Percentiles rank a stretch among this genome's conserved stretches.
Conservation (phyloP, 1,140 invertebrate genomes). For the Atopsyche davidsoni region DNA sequence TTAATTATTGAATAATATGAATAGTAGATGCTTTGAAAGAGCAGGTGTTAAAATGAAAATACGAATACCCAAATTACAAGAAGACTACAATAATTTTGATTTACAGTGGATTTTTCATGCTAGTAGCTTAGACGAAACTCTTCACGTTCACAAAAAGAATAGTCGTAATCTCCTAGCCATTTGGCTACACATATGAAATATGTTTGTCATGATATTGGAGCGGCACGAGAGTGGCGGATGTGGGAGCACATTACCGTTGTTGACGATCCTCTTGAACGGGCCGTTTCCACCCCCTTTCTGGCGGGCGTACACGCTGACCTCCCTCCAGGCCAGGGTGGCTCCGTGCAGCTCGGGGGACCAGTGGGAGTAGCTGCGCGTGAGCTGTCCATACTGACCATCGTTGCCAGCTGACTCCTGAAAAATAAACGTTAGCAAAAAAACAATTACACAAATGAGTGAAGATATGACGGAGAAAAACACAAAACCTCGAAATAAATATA, state of each 20-base stretch:
- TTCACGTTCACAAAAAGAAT: too few species aligned
- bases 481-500: neutral
- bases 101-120: too few species aligned
- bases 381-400: neutral
- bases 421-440: neutral
- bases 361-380: conserved; percentile 26
- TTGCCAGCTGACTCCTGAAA: neutral
- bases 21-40: too few species aligned
- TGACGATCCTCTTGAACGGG: conserved; percentile 61
- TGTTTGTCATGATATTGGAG: too few species aligned
- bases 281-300: conserved; percentile 43
- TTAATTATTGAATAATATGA: too few species aligned
- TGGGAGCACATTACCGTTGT: conserved; percentile 58
- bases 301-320: conserved; percentile 61
- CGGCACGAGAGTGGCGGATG: too few species aligned
- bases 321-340: conserved; percentile 67
- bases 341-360: conserved; percentile 52
- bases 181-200: too few species aligned
- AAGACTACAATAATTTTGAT: too few species aligned
- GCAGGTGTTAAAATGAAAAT: too few species aligned
- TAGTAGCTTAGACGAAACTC: too few species aligned
- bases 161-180: too few species aligned
- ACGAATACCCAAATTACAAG: too few species aligned
- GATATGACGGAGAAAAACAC: neutral
- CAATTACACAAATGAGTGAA: neutral